A percentile compares a stretch with the other conserved stretches of the same genome.
Evolutionary conservation across 1,140 invertebrate species (phyloP).

Genomic region (Tetragonula clypearis): DNA sequence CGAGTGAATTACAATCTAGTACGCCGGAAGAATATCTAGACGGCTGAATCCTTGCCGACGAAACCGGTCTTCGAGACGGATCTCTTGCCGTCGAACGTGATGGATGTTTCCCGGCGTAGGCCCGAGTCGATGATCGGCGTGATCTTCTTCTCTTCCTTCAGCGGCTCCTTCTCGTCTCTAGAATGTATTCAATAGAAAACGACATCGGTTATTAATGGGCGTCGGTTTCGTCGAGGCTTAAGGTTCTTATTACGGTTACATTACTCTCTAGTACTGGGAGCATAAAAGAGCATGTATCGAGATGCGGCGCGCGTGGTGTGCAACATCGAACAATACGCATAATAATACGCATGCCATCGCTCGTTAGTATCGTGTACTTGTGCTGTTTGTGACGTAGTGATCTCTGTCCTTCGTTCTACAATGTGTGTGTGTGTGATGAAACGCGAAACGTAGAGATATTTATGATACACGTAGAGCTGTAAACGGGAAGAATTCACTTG

Average conservation of each 20-base stretch:
- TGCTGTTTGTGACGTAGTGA: not conserved
- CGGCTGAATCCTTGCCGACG: constrained; percentile 92
- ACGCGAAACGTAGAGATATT: not conserved
- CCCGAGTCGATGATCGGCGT: constrained; percentile 85
- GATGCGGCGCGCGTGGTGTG: constrained; percentile 60
- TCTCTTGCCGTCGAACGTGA: constrained; percentile 90
- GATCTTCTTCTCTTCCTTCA: constrained; percentile 85
- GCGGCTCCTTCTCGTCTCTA: constrained; percentile 91
- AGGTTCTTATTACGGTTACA: constrained; percentile 14
- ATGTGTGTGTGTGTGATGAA: too few species aligned
- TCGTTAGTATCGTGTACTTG: constrained; percentile 49
- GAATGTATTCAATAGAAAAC: constrained; percentile 60
- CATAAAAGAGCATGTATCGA: constrained; percentile 61
- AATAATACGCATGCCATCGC: constrained; percentile 58
- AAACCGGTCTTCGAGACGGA: constrained; percentile 91
- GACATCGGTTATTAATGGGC: not conserved
- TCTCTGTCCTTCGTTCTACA: not conserved
- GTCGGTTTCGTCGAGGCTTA: not conserved
- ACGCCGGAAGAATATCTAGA: constrained; percentile 85
- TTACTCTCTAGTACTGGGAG: constrained; percentile 48
- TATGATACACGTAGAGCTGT: too few species aligned
- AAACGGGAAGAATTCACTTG: not conserved
- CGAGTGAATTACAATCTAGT: constrained; percentile 81
- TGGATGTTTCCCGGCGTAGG: constrained; percentile 88
- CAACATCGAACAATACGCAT: constrained; percentile 65